Conservation (phyloP, 1,140 invertebrate species). For the Whitmania pigra region DNA sequence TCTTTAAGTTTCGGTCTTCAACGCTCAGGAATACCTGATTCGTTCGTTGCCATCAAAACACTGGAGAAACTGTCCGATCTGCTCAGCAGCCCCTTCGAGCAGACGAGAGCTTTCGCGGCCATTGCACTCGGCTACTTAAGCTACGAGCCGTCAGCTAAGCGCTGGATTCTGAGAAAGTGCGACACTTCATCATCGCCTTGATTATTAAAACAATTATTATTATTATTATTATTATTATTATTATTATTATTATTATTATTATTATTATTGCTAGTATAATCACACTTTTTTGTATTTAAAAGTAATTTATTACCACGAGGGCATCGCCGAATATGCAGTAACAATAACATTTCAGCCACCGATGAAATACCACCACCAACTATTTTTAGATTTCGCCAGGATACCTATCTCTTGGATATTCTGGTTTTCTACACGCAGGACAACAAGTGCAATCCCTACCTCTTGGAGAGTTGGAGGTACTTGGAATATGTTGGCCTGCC, state of each 20-base stretch:
- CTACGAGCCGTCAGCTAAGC: constrained; percentile 36
- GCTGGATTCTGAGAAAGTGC: constrained; percentile 39
- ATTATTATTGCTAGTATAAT: no score
- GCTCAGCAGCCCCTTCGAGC: constrained; percentile 30
- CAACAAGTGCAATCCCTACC: constrained; percentile 32
- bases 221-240: background rate
- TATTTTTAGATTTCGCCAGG: constrained; percentile 38
- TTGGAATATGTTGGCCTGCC: constrained; percentile 40
- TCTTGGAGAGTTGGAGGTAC: constrained; percentile 39
- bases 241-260: no score
- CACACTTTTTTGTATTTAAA: no score
- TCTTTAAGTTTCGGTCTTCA: background rate
- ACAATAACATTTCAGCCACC: no score
- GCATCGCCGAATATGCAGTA: no score
- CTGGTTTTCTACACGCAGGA: constrained; percentile 34
- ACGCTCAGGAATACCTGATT: constrained; percentile 36
- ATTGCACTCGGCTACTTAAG: constrained; percentile 40
- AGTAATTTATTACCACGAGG: no score
- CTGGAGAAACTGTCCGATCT: constrained; percentile 34
- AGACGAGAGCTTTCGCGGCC: constrained; percentile 31
- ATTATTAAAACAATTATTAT: no score
- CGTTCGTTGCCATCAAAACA: constrained; percentile 37
- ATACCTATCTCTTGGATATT: constrained; percentile 39
- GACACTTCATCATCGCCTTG: no score
- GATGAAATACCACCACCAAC: background rate